Conservation (phyloP, 2,113 vertebrate genomes). For the Phaethornis superciliosus region DNA sequence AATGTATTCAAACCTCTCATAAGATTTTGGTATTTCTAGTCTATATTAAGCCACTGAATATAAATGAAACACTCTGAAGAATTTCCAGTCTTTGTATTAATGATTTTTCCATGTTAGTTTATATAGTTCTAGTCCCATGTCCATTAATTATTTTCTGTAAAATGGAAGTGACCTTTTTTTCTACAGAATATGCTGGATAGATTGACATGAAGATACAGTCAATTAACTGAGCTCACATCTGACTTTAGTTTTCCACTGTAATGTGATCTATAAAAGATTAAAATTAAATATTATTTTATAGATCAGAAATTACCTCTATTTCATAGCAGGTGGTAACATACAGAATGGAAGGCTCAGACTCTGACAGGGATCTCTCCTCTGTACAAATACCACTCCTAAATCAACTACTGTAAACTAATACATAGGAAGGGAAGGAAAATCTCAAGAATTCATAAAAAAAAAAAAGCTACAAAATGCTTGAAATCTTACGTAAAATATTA, state of each 20-base stretch:
- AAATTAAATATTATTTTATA: neutral
- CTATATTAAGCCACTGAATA: neutral
- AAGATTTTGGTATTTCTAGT: neutral
- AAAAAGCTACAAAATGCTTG: neutral
- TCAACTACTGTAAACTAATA: neutral
- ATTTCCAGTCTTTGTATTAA: neutral
- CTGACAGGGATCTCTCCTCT: neutral
- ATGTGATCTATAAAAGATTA: neutral
- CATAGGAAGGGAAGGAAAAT: neutral
- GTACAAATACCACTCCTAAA: neutral
- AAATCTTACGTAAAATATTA: neutral
- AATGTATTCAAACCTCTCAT: neutral
- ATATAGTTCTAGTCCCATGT: neutral
- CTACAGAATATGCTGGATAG: neutral
- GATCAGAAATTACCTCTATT: slow-evolving; percentile 11
- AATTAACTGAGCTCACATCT: slow-evolving; percentile 3
- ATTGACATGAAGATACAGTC: neutral
- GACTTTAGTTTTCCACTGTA: neutral
- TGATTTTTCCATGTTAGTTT: neutral
- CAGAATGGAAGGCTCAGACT: neutral
- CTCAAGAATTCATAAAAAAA: neutral
- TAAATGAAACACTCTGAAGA: neutral
- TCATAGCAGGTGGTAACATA: slow-evolving; percentile 6
- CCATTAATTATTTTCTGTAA: neutral
- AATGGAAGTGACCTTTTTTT: neutral